These are phyloP conservation scores for Ceratoteleas bidentatus DNA, from an alignment of 1,140 invertebrate species.

Conservation along the genomic window DNA sequence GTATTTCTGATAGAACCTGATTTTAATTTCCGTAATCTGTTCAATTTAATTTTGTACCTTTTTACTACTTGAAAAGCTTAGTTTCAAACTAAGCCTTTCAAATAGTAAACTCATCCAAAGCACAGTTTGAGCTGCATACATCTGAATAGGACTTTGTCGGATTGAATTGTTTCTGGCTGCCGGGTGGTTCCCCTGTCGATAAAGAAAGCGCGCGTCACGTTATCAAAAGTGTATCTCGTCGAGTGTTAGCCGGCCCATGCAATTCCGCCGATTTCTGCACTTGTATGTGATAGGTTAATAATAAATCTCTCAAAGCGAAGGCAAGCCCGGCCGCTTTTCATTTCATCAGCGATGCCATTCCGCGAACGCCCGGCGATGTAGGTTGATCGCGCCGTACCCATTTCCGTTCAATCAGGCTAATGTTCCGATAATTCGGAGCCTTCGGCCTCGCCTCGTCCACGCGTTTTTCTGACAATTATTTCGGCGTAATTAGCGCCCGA, in stretches of 20 bases:
- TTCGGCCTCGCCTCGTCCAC: slow-evolving; percentile 68
- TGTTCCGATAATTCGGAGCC: slow-evolving; percentile 78
- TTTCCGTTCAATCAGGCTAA: slow-evolving; percentile 79
- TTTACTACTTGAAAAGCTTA: no score
- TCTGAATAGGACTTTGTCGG: no score
- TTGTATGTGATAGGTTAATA: slow-evolving; percentile 59
- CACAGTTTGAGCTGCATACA: no score
- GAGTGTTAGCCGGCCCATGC: slow-evolving; percentile 51
- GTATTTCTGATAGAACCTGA: no score
- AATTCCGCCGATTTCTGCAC: slow-evolving; percentile 45
- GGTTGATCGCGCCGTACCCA: slow-evolving; percentile 73
- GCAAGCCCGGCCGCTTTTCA: slow-evolving; percentile 7
- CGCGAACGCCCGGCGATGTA: slow-evolving; percentile 11
- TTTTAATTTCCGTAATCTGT: no score
- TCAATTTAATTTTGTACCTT: no score
- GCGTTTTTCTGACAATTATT: slow-evolving; percentile 7
- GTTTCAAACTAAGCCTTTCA: no score
- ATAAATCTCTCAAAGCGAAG: slow-evolving; percentile 53
- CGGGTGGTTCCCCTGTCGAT: slow-evolving; percentile 19
- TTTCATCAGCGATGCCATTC: slow-evolving; percentile 13
- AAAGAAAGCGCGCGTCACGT: slow-evolving; percentile 28
- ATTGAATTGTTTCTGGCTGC: no score
- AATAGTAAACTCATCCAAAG: no score
- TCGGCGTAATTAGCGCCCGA: not conserved
- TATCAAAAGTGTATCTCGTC: slow-evolving; percentile 46